phyloP scores from a whole-genome alignment of 2,888 invertebrate genomes.

The Lepidocyrtoides sp. region DNA sequence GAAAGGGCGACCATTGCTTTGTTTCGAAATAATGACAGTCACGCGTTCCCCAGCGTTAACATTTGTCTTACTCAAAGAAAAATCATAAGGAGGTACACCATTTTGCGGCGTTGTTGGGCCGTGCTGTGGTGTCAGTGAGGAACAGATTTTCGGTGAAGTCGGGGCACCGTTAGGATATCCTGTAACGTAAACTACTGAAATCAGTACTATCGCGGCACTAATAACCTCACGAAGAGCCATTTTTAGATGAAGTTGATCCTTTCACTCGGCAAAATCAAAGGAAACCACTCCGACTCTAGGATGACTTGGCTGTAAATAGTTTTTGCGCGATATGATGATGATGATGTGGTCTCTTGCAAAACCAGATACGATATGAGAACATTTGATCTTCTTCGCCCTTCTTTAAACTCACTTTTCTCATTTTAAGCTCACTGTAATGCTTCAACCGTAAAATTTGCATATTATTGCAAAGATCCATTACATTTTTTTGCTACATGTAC shows the following conservation, averaged over 20 bases:
- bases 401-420: slow-evolving; percentile 56
- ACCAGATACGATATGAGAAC: slow-evolving; percentile 54
- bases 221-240: slow-evolving; percentile 11
- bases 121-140: slow-evolving; percentile 77
- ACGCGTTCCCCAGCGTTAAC: slow-evolving; percentile 73
- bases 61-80: slow-evolving; percentile 53
- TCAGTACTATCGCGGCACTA: slow-evolving; percentile 27
- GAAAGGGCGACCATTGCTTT: slow-evolving; percentile 25
- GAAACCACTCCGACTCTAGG: no score
- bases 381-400: slow-evolving; percentile 58
- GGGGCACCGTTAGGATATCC: slow-evolving; percentile 77
- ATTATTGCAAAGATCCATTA: not conserved
- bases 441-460: not conserved
- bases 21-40: slow-evolving; percentile 51
- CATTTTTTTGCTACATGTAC: not conserved
- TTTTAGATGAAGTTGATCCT: not conserved
- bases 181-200: slow-evolving; percentile 34
- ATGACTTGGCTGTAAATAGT: not conserved
- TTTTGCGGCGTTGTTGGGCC: slow-evolving; percentile 58
- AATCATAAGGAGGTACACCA: slow-evolving; percentile 53
- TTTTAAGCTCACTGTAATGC: not conserved
- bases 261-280: not conserved
- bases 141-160: slow-evolving; percentile 63
- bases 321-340: no score
- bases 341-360: slow-evolving; percentile 41